Evolutionary conservation across 2,113 vertebrate genomes (phyloP).

Genomic region (Spilogale gracilis): DNA sequence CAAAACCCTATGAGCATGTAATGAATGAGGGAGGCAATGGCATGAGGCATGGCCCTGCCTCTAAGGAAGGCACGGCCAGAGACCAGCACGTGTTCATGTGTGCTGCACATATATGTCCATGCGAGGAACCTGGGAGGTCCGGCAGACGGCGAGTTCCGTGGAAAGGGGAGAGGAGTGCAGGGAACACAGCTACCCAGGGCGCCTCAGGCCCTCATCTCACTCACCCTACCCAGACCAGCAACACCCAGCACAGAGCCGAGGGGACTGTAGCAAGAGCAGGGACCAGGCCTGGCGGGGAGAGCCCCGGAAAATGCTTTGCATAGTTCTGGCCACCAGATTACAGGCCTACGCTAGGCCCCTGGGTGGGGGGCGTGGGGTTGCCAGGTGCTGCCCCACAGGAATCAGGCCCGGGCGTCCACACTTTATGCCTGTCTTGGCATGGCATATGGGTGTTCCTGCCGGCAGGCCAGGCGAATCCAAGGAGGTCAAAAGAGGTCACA

Average conservation of each 20-base stretch:
- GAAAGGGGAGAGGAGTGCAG: neutral
- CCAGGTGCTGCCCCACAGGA: conserved; percentile 40
- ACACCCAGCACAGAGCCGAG: neutral
- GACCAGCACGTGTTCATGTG: neutral
- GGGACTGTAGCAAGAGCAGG: conserved; percentile 10
- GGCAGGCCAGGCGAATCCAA: neutral
- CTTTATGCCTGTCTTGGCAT: neutral
- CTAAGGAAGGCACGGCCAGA: neutral
- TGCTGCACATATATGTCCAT: neutral
- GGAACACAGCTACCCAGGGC: neutral
- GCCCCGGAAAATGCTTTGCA: conserved; percentile 67
- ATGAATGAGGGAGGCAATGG: conserved; percentile 35
- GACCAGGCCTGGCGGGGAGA: neutral
- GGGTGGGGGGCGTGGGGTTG: neutral
- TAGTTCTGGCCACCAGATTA: conserved; percentile 78
- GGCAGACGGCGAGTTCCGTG: neutral
- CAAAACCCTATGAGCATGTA: neutral
- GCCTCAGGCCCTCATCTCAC: neutral
- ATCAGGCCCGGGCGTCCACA: neutral
- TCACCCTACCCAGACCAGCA: neutral
- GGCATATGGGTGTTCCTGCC: neutral
- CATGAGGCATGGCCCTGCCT: conserved; percentile 14
- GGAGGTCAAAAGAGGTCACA: conserved; percentile 63
- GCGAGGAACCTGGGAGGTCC: neutral
- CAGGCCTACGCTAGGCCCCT: conserved; percentile 51